Evolutionary conservation across 2,888 invertebrate genomes (phyloP), one percentile per base, ranked within the genome.

Genomic region (Rhyacophila evoluta): DNA sequence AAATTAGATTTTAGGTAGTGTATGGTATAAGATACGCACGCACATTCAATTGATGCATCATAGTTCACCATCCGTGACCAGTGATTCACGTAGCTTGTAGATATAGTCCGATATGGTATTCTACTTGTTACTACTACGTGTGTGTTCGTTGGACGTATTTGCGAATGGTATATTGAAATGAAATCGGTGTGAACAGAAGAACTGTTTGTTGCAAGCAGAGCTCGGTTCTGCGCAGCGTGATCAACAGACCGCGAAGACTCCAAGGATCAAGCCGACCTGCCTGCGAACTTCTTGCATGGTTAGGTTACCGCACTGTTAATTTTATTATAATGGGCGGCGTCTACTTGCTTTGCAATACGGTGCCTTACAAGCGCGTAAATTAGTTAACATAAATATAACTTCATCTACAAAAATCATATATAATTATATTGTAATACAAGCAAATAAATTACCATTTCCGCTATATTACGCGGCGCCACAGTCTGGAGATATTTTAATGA

Each of bases 21-120:
- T n/a, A n/a, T n/a, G n/a, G n/a, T n/a, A n/a, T 25, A 19, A 55
- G 55, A 55, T 55, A 55, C 55, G 55, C 55, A 55, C 55, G 19
- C 1, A 8, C 55, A 55, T 55, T 55, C n/a, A n/a, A n/a, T n/a
- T n/a, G 55, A 55, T 55, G 55, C 55, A 55, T 55, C 55, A 55
- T 55, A 19, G 15, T 11, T 8, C 55, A 19, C 25, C 55, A 55
- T 55, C 55, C 55, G 10, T 55, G 55, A 55, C 55, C 10, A 1
- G 55, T 55, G 55, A 55, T 15, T 55, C 55, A 55, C 55, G 15
- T 19, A 55, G 15, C 55, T 55, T 19, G 55, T 6, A 8, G 8
- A 2, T 10, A 1, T 15, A 12, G 55, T 33, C 29, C 29, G 29
- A 33, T 33, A 4, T 6, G 4, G 6, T 4, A 6, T 33, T 4